A percentile compares a stretch with the other conserved stretches of the same genome.
Conservation (phyloP, 2,888 invertebrate species). For the Mayetiola destructor region DNA sequence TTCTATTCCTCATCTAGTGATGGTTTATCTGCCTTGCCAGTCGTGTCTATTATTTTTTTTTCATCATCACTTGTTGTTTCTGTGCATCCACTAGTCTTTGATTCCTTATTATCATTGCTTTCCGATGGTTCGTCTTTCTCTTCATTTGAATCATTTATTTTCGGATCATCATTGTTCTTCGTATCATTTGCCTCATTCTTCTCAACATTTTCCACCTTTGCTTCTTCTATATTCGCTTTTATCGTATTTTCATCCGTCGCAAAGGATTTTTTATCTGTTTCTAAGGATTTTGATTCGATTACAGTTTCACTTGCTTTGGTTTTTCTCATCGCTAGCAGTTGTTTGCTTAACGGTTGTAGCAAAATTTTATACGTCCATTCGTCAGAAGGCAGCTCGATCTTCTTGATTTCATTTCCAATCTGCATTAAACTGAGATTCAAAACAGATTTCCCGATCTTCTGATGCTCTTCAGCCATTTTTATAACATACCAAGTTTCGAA, state of each 20-base stretch:
- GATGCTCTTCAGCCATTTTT: slow-evolving; percentile 24
- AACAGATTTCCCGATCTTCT: slow-evolving; percentile 14
- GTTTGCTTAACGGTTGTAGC: slow-evolving; percentile 21
- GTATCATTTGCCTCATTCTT: neutral
- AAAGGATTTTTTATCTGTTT: slow-evolving; percentile 13
- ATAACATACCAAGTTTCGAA: slow-evolving; percentile 36
- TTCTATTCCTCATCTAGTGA: neutral
- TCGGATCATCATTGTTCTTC: neutral
- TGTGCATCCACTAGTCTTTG: neutral
- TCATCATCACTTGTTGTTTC: neutral
- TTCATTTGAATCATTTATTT: neutral
- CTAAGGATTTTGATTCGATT: neutral
- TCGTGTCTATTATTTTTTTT: neutral
- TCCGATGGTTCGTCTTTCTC: neutral
- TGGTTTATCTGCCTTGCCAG: neutral
- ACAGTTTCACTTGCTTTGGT: neutral
- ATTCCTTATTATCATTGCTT: neutral
- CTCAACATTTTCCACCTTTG: neutral
- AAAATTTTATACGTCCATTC: slow-evolving; percentile 33
- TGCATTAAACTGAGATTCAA: slow-evolving; percentile 30
- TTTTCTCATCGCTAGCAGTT: neutral
- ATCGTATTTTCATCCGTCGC: slow-evolving; percentile 21
- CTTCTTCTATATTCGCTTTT: slow-evolving; percentile 15
- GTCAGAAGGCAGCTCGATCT: slow-evolving; percentile 27
- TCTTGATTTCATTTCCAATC: slow-evolving; percentile 28